Conservation (phyloP, 2,888 invertebrate genomes). For the Petrolisthes manimaculis region DNA sequence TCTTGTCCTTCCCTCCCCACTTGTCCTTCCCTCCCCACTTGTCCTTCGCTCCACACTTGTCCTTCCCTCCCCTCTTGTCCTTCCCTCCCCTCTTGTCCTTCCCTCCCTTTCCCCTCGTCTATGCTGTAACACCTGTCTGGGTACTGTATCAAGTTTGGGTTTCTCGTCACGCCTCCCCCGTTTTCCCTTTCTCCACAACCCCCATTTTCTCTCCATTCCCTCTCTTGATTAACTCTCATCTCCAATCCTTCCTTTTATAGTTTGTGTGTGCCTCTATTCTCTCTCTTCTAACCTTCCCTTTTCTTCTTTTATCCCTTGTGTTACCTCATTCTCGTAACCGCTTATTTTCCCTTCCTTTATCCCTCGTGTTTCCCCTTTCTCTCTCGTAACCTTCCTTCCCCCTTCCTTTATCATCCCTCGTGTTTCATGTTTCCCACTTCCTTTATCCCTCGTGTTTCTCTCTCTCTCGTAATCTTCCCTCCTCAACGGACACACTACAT, state of each 20-base stretch:
- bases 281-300: not conserved
- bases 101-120: not conserved
- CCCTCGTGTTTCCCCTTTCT: conserved; percentile 2
- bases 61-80: not conserved
- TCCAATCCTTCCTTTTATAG: too few species aligned
- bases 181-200: not conserved
- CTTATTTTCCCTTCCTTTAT: not conserved
- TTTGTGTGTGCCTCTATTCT: too few species aligned
- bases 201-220: not conserved
- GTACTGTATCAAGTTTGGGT: too few species aligned
- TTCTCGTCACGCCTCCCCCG: not conserved
- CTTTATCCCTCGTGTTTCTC: not conserved
- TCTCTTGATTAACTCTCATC: too few species aligned
- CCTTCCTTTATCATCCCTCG: not conserved
- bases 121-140: too few species aligned
- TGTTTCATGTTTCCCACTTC: not conserved
- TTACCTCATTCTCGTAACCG: conserved; percentile 5
- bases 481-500: not conserved
- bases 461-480: not conserved
- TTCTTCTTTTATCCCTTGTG: not conserved
- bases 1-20: not conserved
- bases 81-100: not conserved
- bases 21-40: not conserved
- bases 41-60: not conserved
- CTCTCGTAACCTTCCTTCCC: not conserved